Conservation (phyloP, 2,888 invertebrate species). For the Drosophila subsilvestris region DNA sequence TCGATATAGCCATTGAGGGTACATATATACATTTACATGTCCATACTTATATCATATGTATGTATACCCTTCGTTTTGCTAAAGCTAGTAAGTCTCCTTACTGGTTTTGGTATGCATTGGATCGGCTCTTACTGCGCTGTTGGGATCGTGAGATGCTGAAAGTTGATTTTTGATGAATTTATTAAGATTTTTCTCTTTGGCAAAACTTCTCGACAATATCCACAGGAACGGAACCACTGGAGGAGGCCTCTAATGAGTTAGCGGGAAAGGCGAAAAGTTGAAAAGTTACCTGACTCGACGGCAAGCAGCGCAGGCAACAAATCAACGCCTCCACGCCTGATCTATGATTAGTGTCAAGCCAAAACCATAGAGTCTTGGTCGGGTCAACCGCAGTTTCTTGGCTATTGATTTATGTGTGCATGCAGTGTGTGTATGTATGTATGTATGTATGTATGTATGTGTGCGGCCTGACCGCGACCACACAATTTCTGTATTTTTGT, state of each 20-base stretch:
- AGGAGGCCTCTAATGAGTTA: slow-evolving; percentile 70
- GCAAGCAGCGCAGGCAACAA: slow-evolving; percentile 44
- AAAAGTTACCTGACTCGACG: slow-evolving; percentile 46
- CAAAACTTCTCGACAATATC: slow-evolving; percentile 8
- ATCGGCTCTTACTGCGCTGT: background rate
- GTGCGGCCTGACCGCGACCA: slow-evolving; percentile 61
- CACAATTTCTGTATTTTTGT: slow-evolving; percentile 60
- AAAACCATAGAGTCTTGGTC: slow-evolving; percentile 27
- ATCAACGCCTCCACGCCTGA: slow-evolving; percentile 75
- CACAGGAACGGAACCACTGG: slow-evolving; percentile 1
- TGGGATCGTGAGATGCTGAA: slow-evolving; percentile 68
- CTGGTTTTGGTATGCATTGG: background rate
- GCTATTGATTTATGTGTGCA: slow-evolving; percentile 61
- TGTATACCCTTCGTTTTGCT: background rate
- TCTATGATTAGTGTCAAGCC: slow-evolving; percentile 72
- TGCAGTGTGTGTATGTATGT: too few species aligned
- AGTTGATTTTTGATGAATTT: slow-evolving; percentile 76
- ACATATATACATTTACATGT: background rate
- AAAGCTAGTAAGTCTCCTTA: slow-evolving; percentile 6
- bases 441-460: slow-evolving; percentile 57
- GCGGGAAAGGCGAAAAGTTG: slow-evolving; percentile 58
- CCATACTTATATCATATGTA: background rate
- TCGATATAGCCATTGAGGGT: background rate
- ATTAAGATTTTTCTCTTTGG: slow-evolving; percentile 67
- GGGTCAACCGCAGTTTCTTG: slow-evolving; percentile 69